These are phyloP conservation scores for Halcyon leucocephala DNA, from an alignment of 2,797 vertebrate species.

Conservation along the genomic window DNA sequence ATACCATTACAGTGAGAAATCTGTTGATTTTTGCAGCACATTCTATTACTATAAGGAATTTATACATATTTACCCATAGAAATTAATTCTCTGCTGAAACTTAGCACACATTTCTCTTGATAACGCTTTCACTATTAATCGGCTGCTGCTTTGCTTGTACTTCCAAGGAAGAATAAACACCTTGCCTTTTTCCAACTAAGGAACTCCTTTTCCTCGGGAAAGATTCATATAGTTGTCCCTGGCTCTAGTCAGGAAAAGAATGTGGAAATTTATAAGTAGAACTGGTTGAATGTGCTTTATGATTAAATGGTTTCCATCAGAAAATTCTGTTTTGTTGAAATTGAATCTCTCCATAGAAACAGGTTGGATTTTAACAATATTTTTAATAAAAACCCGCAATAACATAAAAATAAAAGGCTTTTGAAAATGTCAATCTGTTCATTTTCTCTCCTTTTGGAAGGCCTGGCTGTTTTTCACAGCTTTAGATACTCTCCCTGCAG, in stretches of 20 bases:
- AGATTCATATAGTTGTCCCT: neutral
- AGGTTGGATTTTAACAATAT: neutral
- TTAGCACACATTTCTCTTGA: neutral
- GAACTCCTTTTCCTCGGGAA: neutral
- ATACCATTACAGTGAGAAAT: neutral
- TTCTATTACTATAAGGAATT: slow-evolving; percentile 4
- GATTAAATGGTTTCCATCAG: neutral
- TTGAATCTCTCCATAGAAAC: neutral
- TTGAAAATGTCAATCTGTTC: neutral
- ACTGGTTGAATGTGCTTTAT: neutral
- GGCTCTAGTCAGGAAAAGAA: neutral
- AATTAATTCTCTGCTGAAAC: slow-evolving; percentile 34
- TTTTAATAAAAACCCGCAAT: neutral
- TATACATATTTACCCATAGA: slow-evolving; percentile 14
- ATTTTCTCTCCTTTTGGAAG: neutral
- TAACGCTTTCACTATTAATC: neutral
- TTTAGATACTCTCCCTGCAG: neutral
- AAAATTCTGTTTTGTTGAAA: neutral
- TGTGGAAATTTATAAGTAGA: neutral
- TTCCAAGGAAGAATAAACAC: neutral
- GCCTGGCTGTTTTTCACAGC: neutral
- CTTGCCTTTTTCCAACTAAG: neutral
- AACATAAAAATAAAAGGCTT: neutral
- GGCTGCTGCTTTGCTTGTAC: neutral
- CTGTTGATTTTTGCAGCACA: slow-evolving; percentile 9